These are phyloP conservation scores for Hedya salicella DNA, from an alignment of 2,888 invertebrate genomes.

Conservation along the genomic window DNA sequence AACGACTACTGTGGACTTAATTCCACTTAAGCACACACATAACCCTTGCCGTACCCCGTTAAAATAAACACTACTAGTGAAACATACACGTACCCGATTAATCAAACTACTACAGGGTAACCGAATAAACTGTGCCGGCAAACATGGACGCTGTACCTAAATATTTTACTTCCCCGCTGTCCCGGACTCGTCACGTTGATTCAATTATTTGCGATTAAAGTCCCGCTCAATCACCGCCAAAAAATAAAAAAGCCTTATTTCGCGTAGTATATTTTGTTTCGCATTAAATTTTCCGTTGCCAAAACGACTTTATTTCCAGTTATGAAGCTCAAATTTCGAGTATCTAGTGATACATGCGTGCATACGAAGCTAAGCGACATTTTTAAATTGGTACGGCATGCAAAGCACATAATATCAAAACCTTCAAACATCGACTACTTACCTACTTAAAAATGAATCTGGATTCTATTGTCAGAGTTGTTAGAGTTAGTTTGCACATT, in stretches of 20 bases:
- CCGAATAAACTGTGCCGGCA: conserved; percentile 25
- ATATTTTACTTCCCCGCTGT: conserved; percentile 24
- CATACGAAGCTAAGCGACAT: conserved; percentile 7
- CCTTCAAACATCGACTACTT: background rate
- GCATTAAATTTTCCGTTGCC: background rate
- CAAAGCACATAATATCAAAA: background rate
- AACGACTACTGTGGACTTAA: background rate
- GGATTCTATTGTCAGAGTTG: background rate
- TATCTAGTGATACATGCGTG: too few species aligned
- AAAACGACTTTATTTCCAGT: background rate
- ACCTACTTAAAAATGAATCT: background rate
- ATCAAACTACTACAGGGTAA: conserved; percentile 25
- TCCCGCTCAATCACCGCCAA: conserved; percentile 25
- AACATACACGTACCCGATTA: conserved; percentile 27
- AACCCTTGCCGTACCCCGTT: background rate
- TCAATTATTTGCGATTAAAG: conserved; percentile 34
- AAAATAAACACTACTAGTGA: conserved; percentile 27
- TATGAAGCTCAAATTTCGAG: background rate
- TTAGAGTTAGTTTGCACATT: background rate
- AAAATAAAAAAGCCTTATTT: conserved; percentile 2
- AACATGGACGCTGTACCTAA: conserved; percentile 28
- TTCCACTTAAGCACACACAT: background rate
- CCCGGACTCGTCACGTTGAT: conserved; percentile 15
- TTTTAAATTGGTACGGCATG: conserved; percentile 17
- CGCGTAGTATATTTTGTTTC: conserved; percentile 1